Conservation (phyloP, 35 echinoderm and acorn worm genomes). For the Ptychodera flava region DNA sequence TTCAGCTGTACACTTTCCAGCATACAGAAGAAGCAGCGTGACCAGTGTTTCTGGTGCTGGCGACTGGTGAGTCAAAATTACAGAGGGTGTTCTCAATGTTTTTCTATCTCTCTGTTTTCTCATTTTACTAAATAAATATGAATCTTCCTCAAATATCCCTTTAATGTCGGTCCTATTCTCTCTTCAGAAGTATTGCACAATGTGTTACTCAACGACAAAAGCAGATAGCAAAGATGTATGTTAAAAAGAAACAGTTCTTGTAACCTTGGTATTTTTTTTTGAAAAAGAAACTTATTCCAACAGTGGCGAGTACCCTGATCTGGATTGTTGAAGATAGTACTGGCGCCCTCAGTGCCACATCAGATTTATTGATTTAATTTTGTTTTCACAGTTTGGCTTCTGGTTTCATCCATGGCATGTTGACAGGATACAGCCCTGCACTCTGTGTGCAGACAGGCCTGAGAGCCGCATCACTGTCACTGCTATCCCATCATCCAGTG, state of each 20-base stretch:
- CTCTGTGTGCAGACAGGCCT: slow-evolving; percentile 62
- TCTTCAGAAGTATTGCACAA: background rate
- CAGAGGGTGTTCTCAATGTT: no score
- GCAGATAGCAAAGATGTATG: no score
- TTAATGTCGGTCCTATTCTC: background rate
- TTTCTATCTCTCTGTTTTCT: background rate
- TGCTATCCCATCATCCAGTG: slow-evolving; percentile 38
- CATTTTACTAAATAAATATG: background rate
- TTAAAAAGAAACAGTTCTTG: background rate
- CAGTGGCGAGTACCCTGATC: no score
- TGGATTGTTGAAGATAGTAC: no score
- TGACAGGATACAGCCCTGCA: slow-evolving; percentile 38
- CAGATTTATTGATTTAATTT: no score
- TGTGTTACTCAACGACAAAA: no score
- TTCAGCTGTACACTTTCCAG: slow-evolving; percentile 78
- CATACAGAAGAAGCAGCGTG: slow-evolving; percentile 9
- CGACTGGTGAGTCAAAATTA: slow-evolving; percentile 61
- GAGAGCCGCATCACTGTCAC: slow-evolving; percentile 43
- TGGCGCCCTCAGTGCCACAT: no score
- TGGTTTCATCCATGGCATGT: slow-evolving; percentile 44
- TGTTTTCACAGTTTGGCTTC: slow-evolving; percentile 68
- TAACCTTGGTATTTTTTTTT: no score
- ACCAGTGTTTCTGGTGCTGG: slow-evolving; percentile 87
- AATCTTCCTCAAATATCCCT: background rate
- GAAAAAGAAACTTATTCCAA: no score